Conservation (phyloP, 2,797 vertebrate genomes). For the Petrocephalus sullivani region DNA sequence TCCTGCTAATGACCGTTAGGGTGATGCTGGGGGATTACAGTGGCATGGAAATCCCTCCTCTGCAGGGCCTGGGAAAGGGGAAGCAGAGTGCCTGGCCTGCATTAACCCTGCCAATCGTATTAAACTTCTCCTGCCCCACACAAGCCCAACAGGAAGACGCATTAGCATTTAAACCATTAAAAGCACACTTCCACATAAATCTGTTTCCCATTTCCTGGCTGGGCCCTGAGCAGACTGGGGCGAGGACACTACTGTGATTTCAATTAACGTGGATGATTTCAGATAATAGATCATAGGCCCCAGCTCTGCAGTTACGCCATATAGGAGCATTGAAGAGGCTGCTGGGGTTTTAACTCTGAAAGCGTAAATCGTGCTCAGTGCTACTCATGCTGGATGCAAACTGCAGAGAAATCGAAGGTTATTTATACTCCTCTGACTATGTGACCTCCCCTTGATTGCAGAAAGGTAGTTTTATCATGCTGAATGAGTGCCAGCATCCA, state of each 20-base stretch:
- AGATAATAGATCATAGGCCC: background rate
- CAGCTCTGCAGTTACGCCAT: background rate
- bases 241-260: conserved; percentile 19
- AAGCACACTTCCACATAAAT: conserved; percentile 33
- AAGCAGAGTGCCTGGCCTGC: conserved; percentile 43
- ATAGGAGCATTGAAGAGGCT: background rate
- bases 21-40: background rate
- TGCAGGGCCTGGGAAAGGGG: background rate
- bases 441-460: background rate
- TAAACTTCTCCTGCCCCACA: conserved; percentile 27
- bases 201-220: conserved; percentile 49
- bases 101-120: conserved; percentile 24
- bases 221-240: conserved; percentile 24
- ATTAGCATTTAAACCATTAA: conserved; percentile 30
- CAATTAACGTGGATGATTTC: conserved; percentile 13
- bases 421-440: background rate
- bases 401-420: background rate
- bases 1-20: background rate
- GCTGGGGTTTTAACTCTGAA: background rate
- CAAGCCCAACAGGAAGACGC: conserved; percentile 26
- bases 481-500: background rate
- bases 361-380: background rate
- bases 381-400: background rate
- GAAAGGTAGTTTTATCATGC: background rate
- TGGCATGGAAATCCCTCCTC: background rate